Base-by-base conservation (phyloP, 2,797 vertebrate species). In the Poeciliopsis infans region DNA sequence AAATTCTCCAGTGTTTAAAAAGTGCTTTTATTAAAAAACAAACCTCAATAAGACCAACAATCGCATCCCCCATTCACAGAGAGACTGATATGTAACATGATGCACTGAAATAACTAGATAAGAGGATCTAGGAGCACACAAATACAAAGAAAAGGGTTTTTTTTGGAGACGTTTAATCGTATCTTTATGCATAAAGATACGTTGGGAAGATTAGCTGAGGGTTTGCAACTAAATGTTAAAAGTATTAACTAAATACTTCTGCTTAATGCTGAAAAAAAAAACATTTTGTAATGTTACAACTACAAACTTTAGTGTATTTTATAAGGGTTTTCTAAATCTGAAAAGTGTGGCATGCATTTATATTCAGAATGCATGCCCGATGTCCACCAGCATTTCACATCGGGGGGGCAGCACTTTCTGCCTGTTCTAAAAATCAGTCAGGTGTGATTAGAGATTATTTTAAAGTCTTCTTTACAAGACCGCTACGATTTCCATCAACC, bases 1-100 rank as follows among this genome's bases (percentile, higher is more conserved):
- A 64, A 83, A 72, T 45, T 55, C 33, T 87, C 85, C 83, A 88
- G 84, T 89, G 85, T 74, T 85, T 59, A 82, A 82, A 84, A 81
- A 86, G 84, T 87, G 83, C 89, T 82, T 70, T 70, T 70, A n/a
- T 70, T 28, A 10, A 39, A 64, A n/a, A 69, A 69, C 13, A 69
- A 25, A 69, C 7, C 31, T 41, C 31, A 31, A 23, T 13, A 23
- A 41, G 8, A 45, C 68, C 41, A 41, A 70, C 41, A 28, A 45
- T 45, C 12, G 10, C 8, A 25, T 43, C 12, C 39, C 8, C 11
- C 66, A 6, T 23, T 43, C 12, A 46, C 18, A 45, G 78, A 73
- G 41, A 55, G 36, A 87, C 73, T 57, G 28, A 74, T 13, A 80
- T 79, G 74, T 13, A 64, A 74, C 72, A 51, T 51, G n/a, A 74